phyloP scores from a whole-genome alignment of 1,140 invertebrate species.

The Lepidurus couesii region DNA sequence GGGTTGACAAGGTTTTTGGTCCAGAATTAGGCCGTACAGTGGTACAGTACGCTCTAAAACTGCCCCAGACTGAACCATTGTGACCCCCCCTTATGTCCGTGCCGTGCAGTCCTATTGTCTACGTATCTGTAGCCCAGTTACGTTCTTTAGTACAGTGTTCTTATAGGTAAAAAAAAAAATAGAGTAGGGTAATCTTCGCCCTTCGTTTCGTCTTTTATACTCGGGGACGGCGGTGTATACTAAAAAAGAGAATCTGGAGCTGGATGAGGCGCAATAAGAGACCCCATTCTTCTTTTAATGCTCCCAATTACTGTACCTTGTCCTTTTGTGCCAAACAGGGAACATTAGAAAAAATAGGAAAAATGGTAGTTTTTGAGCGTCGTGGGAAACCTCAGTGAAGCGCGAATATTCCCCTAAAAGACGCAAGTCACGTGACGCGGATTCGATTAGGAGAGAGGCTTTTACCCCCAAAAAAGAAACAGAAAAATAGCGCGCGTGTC shows the following conservation, averaged over 20 bases:
- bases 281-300: neutral
- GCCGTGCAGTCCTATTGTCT: neutral
- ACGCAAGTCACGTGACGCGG: neutral
- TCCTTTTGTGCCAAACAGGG: neutral
- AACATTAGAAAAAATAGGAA: neutral
- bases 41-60: neutral
- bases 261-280: neutral
- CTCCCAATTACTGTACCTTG: neutral
- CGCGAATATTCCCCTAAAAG: neutral
- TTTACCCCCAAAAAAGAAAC: neutral
- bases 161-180: neutral
- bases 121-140: neutral
- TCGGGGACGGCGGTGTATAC: neutral
- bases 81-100: neutral
- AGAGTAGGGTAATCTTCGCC: neutral
- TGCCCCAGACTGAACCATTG: neutral
- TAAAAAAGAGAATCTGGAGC: neutral
- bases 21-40: neutral
- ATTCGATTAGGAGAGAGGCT: neutral
- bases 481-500: neutral
- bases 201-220: neutral
- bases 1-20: slow-evolving; percentile 2
- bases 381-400: neutral
- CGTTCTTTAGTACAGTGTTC: neutral
- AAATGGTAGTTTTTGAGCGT: neutral